Conservation (phyloP, 2,888 invertebrate species). For the Hymenopus coronatus region DNA sequence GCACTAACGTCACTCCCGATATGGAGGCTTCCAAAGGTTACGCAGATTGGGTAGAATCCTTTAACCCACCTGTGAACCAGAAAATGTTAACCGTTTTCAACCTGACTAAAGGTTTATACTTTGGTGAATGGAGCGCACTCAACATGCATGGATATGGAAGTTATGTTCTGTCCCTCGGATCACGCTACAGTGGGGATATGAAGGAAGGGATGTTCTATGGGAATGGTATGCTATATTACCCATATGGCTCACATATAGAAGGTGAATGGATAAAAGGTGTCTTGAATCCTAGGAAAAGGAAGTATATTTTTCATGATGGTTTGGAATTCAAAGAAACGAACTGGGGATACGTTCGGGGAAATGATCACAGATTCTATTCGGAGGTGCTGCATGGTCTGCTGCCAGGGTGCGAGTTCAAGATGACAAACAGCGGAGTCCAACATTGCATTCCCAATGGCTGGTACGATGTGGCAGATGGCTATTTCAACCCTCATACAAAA, state of each 20-base stretch:
- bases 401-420: neutral
- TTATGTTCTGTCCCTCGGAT: no score
- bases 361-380: neutral
- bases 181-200: neutral
- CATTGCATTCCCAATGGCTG: neutral
- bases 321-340: neutral
- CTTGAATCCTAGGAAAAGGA: neutral
- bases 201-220: neutral
- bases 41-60: no score
- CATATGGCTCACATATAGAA: neutral
- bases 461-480: neutral
- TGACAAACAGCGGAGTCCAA: neutral
- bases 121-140: no score
- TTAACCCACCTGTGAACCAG: no score
- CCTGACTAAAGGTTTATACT: no score
- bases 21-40: no score
- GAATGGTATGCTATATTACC: neutral
- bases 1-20: no score
- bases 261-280: neutral
- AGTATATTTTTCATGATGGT: neutral
- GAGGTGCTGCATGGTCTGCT: neutral
- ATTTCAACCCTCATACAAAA: neutral
- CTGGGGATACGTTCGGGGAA: neutral
- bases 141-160: no score
- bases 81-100: no score